phyloP scores from a whole-genome alignment of 2,888 invertebrate species.

The Apodemia duryi region DNA sequence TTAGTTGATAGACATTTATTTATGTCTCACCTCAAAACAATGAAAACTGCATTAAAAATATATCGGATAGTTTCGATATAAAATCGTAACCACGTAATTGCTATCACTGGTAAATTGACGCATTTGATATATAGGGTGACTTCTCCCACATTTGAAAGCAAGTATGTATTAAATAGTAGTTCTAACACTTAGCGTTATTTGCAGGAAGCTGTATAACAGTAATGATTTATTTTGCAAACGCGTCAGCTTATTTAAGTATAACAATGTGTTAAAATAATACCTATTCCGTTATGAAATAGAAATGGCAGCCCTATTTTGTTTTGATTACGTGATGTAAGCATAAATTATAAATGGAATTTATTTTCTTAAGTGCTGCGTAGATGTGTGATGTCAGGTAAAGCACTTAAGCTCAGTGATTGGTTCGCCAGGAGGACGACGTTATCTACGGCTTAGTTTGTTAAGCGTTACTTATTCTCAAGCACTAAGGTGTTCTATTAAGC shows the following conservation, averaged over 20 bases:
- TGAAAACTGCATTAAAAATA: too few relatives aligned
- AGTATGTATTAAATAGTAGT: conserved; percentile 46
- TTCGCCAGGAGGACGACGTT: conserved; percentile 21
- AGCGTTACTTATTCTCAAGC: conserved; percentile 51
- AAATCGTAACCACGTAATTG: neutral
- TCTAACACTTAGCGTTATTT: too few relatives aligned
- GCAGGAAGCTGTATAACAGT: too few relatives aligned
- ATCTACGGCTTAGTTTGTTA: conserved; percentile 28
- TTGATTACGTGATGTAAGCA: conserved; percentile 6
- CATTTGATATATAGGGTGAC: conserved; percentile 53
- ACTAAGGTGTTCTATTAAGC: conserved; percentile 39
- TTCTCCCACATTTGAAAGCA: conserved; percentile 78
- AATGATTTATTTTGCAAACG: neutral
- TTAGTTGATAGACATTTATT: too few relatives aligned
- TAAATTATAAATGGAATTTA: neutral
- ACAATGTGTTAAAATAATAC: neutral
- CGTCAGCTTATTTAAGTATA: neutral
- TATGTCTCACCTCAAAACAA: too few relatives aligned
- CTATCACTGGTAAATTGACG: neutral
- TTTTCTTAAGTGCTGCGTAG: neutral
- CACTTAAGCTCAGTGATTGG: conserved; percentile 4
- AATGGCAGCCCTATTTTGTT: conserved; percentile 2
- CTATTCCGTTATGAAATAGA: neutral
- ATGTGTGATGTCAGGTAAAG: neutral
- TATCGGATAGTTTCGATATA: neutral